Percentiles rank a stretch among this genome's conserved stretches.
phyloP scores from a whole-genome alignment of 2,797 vertebrate genomes.

The Lycodopsis pacificus region DNA sequence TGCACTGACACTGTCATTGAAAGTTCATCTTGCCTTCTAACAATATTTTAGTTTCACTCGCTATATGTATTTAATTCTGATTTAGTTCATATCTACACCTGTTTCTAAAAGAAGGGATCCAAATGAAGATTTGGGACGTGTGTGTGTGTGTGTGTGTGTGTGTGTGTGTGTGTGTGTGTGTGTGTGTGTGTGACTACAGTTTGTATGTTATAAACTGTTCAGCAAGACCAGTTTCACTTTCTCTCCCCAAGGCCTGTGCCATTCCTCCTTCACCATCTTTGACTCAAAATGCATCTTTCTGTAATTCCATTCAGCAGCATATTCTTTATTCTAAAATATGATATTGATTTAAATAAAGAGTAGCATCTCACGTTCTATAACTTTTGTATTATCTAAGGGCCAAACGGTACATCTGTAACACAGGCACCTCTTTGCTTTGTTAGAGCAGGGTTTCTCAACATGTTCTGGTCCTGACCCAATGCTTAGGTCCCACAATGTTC shows the following conservation, averaged over 20 bases:
- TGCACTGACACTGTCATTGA: constrained; percentile 7
- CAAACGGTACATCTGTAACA: constrained; percentile 35
- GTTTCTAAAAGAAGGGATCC: constrained; percentile 15
- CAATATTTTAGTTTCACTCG: constrained; percentile 27
- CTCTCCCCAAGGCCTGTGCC: constrained; percentile 31
- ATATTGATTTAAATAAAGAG: constrained; percentile 11
- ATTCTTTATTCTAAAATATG: constrained; percentile 12
- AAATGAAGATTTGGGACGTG: constrained; percentile 19
- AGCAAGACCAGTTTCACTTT: constrained; percentile 16
- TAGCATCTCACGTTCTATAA: background rate
- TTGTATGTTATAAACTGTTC: constrained; percentile 24
- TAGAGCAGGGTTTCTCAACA: constrained; percentile 26
- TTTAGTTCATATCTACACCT: constrained; percentile 24
- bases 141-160: constrained; percentile 7
- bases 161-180: constrained; percentile 5
- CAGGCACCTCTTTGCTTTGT: constrained; percentile 35
- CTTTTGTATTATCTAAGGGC: constrained; percentile 25
- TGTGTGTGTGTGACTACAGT: background rate
- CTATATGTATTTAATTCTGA: background rate
- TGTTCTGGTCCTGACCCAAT: constrained; percentile 8
- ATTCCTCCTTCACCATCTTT: constrained; percentile 20
- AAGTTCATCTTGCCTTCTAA: constrained; percentile 20
- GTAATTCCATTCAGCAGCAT: background rate
- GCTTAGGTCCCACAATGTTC: background rate
- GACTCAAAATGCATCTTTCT: background rate